Evolutionary conservation across 1,140 invertebrate genomes (phyloP), one percentile per base, ranked within the genome.

Genomic region (Aphelinus certus): DNA sequence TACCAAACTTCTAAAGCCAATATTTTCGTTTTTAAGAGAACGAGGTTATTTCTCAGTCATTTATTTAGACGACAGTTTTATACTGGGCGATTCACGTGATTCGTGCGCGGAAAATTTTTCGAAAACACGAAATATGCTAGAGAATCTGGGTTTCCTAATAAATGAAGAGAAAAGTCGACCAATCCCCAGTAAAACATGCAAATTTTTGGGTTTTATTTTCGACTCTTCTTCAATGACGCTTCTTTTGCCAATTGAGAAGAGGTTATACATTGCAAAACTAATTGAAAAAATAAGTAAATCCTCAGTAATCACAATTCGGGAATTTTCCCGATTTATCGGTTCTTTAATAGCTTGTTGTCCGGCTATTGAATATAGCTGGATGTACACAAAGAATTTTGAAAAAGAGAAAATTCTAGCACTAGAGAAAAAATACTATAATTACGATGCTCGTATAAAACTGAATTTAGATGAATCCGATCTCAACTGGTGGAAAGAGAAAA

Each of bases 61-160:
- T 3, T 84, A 82, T 65, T 67, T 84, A 7, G 79, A 83, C 64
- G 80, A 82, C 65, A 78, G 80, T 60, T 67, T 82, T 1, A 66
- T 79, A 7, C 58, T 83, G 9, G 77, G 76, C 42, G 45, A 73
- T 7, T 68, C 76, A 5, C 66, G 62, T 42, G 1, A 43, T 0
- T 48, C 49, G 2, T 78, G 75, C 53, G 3, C 55, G 7, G 10
- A 55, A 51, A 77, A 75, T 49, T 53, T 67, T 10, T 7, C 48
- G n/a, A 43, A 3, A 26, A 73, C 71, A 49, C 48, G 3, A 43
- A 60, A 61, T 2, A 0, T 46, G 7, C 65, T 73, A 10, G 42
- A 76, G 47, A 49, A 7, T 1, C 49, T 71, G 60, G 68, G 74
- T 2, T 66, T 66, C 45, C 9, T 76, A n/a, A 71, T 68, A n/a